These are phyloP conservation scores for Orius insidiosus DNA, from an alignment of 1,140 invertebrate species.

Conservation along the genomic window DNA sequence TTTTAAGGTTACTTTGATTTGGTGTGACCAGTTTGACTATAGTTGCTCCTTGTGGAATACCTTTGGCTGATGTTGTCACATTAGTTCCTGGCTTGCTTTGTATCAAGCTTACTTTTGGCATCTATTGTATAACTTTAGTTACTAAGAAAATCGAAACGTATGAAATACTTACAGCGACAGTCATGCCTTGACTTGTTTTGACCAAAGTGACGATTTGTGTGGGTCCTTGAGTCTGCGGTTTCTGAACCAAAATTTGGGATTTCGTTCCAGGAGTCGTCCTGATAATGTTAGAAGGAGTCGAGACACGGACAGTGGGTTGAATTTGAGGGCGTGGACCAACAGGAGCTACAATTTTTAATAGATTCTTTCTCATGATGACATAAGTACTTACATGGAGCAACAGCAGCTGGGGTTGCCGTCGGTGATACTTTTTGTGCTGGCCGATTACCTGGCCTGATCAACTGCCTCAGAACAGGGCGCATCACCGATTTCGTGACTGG, in stretches of 20 bases:
- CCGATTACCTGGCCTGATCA: conserved; percentile 9
- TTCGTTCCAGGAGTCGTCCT: conserved; percentile 22
- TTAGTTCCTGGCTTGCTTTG: conserved; percentile 32
- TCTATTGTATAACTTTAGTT: too few relatives aligned
- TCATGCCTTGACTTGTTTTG: conserved; percentile 81
- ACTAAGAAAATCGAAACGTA: background rate
- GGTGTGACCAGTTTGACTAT: conserved; percentile 65
- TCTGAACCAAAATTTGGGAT: conserved; percentile 42
- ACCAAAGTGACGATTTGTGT: conserved; percentile 81
- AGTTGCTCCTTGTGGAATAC: conserved; percentile 42
- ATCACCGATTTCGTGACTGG: conserved; percentile 10
- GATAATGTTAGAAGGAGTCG: conserved; percentile 11
- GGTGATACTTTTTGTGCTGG: conserved; percentile 11
- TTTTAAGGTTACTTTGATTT: conserved; percentile 19
- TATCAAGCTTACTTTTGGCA: conserved; percentile 38
- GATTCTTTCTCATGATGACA: too few relatives aligned
- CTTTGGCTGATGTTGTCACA: conserved; percentile 24
- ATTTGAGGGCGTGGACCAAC: background rate
- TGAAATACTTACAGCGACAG: conserved; percentile 33
- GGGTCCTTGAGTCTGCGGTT: conserved; percentile 25
- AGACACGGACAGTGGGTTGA: background rate
- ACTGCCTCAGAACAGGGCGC: conserved; percentile 9
- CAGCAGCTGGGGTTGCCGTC: background rate
- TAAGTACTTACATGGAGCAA: conserved; percentile 1
- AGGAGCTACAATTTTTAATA: too few relatives aligned